phyloP scores from a whole-genome alignment of 2,797 vertebrate species.

The Jordanella pulchra region DNA sequence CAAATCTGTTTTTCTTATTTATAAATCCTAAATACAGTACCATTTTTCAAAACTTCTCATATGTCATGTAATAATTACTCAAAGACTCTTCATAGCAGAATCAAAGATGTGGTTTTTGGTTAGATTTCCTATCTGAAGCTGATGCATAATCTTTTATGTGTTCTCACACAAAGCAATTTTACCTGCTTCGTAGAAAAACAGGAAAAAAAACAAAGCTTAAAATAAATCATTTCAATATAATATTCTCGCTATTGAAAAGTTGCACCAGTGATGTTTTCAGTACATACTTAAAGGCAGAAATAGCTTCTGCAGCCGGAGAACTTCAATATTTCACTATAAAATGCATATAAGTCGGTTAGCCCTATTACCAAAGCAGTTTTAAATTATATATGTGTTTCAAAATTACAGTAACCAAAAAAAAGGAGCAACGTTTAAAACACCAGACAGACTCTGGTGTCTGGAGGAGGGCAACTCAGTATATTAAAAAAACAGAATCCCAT shows the following conservation, averaged over 20 bases:
- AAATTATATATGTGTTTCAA: no score
- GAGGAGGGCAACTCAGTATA: constrained; percentile 38
- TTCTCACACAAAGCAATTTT: neutral
- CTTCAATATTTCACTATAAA: neutral
- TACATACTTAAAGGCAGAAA: neutral
- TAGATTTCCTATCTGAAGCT: neutral
- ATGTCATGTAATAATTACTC: no score
- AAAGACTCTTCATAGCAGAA: neutral
- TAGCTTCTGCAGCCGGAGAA: neutral
- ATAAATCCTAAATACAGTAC: no score
- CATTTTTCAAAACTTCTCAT: no score
- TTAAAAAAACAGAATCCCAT: constrained; percentile 4
- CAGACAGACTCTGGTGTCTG: constrained; percentile 43
- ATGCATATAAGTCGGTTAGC: neutral
- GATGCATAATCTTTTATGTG: neutral
- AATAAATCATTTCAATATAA: no score
- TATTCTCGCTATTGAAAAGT: neutral
- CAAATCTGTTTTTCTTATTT: no score
- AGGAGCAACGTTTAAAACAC: constrained; percentile 9
- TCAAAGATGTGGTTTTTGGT: neutral
- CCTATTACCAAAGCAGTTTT: neutral
- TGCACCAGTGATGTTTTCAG: neutral
- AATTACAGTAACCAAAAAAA: neutral
- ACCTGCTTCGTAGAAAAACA: no score
- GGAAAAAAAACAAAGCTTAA: neutral